Base-by-base conservation (phyloP, 1,140 invertebrate species). In the Lerema accius region DNA sequence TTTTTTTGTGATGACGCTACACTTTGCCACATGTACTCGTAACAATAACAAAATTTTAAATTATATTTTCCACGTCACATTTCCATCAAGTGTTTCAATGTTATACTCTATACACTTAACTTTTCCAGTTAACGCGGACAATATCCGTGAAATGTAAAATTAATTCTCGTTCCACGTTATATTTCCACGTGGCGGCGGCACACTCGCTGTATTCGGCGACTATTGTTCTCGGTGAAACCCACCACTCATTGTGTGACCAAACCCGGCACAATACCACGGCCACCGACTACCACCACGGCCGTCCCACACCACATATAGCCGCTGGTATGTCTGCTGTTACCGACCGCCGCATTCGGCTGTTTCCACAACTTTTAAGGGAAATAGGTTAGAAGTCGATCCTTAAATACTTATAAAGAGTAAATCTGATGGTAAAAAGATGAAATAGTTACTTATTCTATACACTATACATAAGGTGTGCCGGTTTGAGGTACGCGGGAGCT, bases 211-310 rank as follows among this genome's bases (percentile, higher is more conserved):
- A 59, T 59, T 59, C 56, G 56, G 56, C 43, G 39, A 48, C 43
- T 59, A 59, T 59, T 59, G 56, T 59, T 59, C 56, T 59, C 56
- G 28, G 55, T 48, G 56, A 59, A 59, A 59, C 48, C 32, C 56
- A 26, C 56, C 15, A 48, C 28, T 35, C 43, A 59, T 59, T 59
- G 56, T 59, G 26, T 43, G 35, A 59, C 56, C 56, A 39, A 59
- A 48, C 35, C 56, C 37, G 56, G 56, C 56, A 59, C 56, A 59
- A 59, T 59, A 59, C 56, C 56, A 26, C 42, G 15, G 45, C 23
- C 19, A 23, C 19, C 19, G 26, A 40, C 40, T 4, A 17, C 10
- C n/a, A 11, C 5, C 50, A 7, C 40, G 6, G 35, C 56, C 28
- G 11, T 39, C 23, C 15, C 11, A 32, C 16, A 28, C 9, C 10